A percentile compares a stretch with the other conserved stretches of the same genome.
phyloP scores from a whole-genome alignment of 2,797 vertebrate species.

The Anguilla megastoma region DNA sequence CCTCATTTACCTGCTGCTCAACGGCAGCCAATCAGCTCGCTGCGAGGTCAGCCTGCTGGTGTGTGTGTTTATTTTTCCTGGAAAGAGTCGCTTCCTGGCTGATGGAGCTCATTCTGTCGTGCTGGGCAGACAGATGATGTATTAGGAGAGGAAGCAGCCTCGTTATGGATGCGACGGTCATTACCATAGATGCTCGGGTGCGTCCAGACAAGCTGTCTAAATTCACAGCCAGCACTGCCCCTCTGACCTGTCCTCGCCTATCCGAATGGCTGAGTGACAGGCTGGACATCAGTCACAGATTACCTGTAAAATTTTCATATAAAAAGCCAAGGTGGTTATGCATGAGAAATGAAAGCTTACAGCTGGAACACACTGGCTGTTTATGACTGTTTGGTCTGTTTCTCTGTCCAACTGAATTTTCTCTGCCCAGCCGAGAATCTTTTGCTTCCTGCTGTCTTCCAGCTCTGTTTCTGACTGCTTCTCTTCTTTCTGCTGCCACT shows the following conservation, averaged over 20 bases:
- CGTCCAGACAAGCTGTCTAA: conserved; percentile 1
- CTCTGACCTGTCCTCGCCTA: background rate
- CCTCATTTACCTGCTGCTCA: background rate
- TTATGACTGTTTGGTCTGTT: no score
- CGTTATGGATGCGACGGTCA: background rate
- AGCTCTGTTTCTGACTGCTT: background rate
- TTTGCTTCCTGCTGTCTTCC: background rate
- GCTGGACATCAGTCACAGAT: conserved; percentile 15
- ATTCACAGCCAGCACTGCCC: background rate
- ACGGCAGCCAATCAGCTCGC: background rate
- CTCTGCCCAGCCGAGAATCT: background rate
- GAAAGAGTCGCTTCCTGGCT: background rate
- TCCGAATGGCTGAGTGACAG: conserved; percentile 12
- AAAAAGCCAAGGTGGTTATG: background rate
- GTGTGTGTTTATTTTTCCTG: background rate
- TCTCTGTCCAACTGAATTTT: no score
- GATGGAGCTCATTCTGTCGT: background rate
- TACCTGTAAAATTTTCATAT: background rate
- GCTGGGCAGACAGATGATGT: background rate
- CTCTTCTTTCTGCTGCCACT: background rate
- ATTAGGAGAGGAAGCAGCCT: background rate
- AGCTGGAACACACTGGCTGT: background rate
- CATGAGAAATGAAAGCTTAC: background rate
- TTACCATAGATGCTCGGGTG: background rate
- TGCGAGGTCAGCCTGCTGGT: background rate